Percentiles rank a stretch among this genome's conserved stretches.
These are phyloP conservation scores for Marronus borbonicus DNA, from an alignment of 2,888 invertebrate species.

Conservation along the genomic window DNA sequence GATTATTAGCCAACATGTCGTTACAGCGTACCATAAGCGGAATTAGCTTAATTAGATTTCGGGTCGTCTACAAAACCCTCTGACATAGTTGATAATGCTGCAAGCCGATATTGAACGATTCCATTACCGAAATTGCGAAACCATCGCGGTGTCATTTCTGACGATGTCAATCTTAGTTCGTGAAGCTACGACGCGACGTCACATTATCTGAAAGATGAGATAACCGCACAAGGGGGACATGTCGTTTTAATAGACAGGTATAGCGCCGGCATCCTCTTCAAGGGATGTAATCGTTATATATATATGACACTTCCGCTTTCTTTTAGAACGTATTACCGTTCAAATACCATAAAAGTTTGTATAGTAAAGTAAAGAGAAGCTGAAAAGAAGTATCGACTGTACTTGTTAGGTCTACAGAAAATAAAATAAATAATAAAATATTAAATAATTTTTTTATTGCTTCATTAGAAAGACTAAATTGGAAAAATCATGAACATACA, in stretches of 20 bases:
- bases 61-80: slow-evolving; percentile 9
- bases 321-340: no score
- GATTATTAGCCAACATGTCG: neutral
- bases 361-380: no score
- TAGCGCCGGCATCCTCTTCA: no score
- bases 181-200: neutral
- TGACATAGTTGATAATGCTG: neutral
- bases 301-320: no score
- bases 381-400: no score
- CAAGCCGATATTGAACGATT: slow-evolving; percentile 1
- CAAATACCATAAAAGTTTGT: no score
- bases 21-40: neutral
- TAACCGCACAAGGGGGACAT: neutral
- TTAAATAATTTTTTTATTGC: no score
- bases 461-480: no score
- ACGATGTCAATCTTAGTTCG: slow-evolving; percentile 4
- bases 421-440: no score
- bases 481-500: no score
- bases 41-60: slow-evolving; percentile 9
- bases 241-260: neutral
- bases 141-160: neutral
- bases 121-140: slow-evolving; percentile 15
- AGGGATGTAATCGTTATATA: no score
- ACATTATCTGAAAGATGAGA: slow-evolving; percentile 1
- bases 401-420: no score